Evolutionary conservation across 2,888 invertebrate genomes (phyloP).

Genomic region (Synanthedon andrenaeformis): DNA sequence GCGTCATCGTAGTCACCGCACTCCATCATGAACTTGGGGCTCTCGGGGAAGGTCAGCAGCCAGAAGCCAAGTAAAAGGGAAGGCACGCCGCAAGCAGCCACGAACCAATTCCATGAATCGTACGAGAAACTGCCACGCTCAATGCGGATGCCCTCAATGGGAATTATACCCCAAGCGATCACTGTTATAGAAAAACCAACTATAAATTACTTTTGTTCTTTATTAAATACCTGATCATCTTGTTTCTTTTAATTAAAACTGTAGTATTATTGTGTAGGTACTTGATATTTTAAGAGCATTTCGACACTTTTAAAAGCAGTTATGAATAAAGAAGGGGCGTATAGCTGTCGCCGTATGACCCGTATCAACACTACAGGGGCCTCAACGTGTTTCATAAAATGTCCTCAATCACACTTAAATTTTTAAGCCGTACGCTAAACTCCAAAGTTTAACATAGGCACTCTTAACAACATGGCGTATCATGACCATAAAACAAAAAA

Average conservation of each 20-base stretch:
- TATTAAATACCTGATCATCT: neutral
- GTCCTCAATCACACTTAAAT: no score
- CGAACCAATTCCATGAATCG: conserved; percentile 86
- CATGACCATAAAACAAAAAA: no score
- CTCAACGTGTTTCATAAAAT: no score
- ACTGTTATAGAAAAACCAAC: conserved; percentile 44
- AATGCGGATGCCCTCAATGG: conserved; percentile 73
- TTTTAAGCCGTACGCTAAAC: no score
- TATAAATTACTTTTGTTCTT: conserved; percentile 8
- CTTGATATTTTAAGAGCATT: neutral
- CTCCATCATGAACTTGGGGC: conserved; percentile 85
- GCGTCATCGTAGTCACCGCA: conserved; percentile 84
- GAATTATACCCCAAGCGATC: conserved; percentile 84
- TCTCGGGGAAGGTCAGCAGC: conserved; percentile 83
- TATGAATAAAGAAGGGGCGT: no score
- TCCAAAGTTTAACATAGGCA: no score
- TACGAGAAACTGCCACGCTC: conserved; percentile 72
- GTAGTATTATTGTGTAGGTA: neutral
- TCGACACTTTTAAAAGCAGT: no score
- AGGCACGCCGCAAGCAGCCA: conserved; percentile 79
- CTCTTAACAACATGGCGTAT: no score
- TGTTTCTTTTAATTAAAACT: no score
- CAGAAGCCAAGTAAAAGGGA: conserved; percentile 77
- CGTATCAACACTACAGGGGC: no score
- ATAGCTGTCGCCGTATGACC: no score